phyloP scores from a whole-genome alignment of 37 sponge, comb jelly and placozoan species.

The Bolinopsis microptera region DNA sequence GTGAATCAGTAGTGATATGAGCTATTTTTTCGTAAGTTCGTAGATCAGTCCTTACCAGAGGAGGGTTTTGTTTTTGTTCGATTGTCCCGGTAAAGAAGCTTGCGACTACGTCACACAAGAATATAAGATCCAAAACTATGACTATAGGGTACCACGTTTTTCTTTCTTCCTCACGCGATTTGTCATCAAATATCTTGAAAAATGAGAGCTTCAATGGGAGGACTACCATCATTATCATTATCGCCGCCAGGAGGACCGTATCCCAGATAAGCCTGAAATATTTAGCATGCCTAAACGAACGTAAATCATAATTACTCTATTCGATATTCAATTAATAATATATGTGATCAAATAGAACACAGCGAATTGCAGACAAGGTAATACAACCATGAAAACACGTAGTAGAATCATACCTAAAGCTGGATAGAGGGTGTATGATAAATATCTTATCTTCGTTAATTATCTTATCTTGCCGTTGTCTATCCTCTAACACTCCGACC shows the following conservation, averaged over 20 bases:
- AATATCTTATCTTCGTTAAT: constrained; percentile 16
- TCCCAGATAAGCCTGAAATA: constrained; percentile 33
- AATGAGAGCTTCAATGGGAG: constrained; percentile 49
- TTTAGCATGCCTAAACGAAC: too few relatives aligned
- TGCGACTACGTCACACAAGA: constrained; percentile 16
- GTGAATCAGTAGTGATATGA: too few relatives aligned
- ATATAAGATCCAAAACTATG: constrained; percentile 20
- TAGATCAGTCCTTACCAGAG: constrained; percentile 1
- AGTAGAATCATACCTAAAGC: not conserved
- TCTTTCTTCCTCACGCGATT: not conserved
- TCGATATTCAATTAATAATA: too few relatives aligned
- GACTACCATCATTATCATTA: constrained; percentile 16
- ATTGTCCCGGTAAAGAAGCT: constrained; percentile 53
- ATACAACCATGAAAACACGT: too few relatives aligned
- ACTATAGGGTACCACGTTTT: constrained; percentile 24
- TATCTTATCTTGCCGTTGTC: constrained; percentile 32
- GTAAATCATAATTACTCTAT: too few relatives aligned
- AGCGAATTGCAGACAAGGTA: too few relatives aligned
- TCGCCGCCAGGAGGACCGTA: constrained; percentile 7
- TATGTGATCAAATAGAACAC: too few relatives aligned
- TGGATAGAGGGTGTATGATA: constrained; percentile 49
- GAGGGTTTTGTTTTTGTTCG: not conserved
- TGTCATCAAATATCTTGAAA: constrained; percentile 42
- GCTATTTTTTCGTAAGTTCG: too few relatives aligned
- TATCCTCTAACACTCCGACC: constrained; percentile 37